phyloP scores from a whole-genome alignment of 2,797 vertebrate species.

The Carcharodon carcharias region DNA sequence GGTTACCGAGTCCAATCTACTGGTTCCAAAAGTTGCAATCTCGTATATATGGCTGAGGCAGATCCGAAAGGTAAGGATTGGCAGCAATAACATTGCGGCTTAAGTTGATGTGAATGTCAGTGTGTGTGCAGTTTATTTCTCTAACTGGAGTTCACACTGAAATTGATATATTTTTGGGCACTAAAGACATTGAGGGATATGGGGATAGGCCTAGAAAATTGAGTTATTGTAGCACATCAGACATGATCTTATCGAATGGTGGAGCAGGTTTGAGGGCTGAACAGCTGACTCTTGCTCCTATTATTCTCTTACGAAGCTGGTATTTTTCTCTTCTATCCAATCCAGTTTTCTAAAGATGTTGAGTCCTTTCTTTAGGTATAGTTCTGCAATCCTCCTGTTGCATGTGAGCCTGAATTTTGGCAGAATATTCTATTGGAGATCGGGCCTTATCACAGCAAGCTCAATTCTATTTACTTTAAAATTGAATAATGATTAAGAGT shows the following conservation, averaged over 20 bases:
- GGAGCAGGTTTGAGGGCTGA: background rate
- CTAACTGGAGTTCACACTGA: background rate
- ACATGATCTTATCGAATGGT: background rate
- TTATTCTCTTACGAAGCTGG: background rate
- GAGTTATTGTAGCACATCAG: background rate
- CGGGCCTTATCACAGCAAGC: background rate
- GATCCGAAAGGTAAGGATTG: slow-evolving; percentile 67
- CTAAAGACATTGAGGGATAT: background rate
- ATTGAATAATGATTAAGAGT: background rate
- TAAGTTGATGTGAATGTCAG: background rate
- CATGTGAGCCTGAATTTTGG: background rate
- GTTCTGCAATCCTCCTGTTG: no score
- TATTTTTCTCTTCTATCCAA: background rate
- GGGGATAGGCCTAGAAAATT: background rate
- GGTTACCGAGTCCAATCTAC: slow-evolving; percentile 64
- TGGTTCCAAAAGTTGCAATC: slow-evolving; percentile 63
- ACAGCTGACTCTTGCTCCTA: background rate
- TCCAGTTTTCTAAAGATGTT: background rate
- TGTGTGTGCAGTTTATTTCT: background rate
- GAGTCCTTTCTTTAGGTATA: background rate
- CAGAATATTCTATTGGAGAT: background rate
- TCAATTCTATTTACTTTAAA: background rate
- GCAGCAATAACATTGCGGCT: background rate
- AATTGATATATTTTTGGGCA: background rate
- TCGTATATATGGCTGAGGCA: slow-evolving; percentile 72